Evolutionary conservation across 1,140 invertebrate species (phyloP), one percentile per base, ranked within the genome.

Genomic region (Phocides pigmalion): DNA sequence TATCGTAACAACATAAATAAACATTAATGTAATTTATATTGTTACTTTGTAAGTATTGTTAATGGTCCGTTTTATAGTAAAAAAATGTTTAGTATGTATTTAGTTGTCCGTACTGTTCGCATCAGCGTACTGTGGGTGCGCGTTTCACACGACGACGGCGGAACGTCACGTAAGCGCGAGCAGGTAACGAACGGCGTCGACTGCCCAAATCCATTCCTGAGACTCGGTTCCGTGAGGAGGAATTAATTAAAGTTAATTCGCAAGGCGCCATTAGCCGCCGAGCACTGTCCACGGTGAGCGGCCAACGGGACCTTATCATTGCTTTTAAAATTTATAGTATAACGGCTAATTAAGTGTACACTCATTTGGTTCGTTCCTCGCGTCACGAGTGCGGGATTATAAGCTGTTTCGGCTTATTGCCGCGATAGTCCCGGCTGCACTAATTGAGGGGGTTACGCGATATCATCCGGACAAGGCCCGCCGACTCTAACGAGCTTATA

Each of bases 291-390:
- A 62, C 72, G 76, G 74, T 69, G 66, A 75, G 65, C 68, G 81
- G 54, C 62, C 73, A 89, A 83, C 83, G 79, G 84, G 75, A 89
- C 78, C 81, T 87, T 89, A 88, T 88, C 86, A 78, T 72, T 66
- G 82, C 78, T 77, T 81, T 82, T 80, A 84, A 90, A 89, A 84
- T 89, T 89, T 88, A 89, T 90, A 81, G 88, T 82, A 83, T 84
- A 85, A 81, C 75, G 79, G 77, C 81, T 90, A 88, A 90, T 90
- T 90, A 87, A 87, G 78, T 81, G 80, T 79, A 79, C 68, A 79
- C 70, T 79, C 76, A 80, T 83, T 81, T 77, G 68, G 77, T 83
- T 79, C 47, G 73, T 76, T 75, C 58, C 59, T 74, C 68, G 74
- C 77, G 76, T 85, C 82, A 87, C 83, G 84, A 90, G 68, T 78